Evolutionary conservation across 2,113 vertebrate species (phyloP).

Genomic region (Peromyscus polionotus): DNA sequence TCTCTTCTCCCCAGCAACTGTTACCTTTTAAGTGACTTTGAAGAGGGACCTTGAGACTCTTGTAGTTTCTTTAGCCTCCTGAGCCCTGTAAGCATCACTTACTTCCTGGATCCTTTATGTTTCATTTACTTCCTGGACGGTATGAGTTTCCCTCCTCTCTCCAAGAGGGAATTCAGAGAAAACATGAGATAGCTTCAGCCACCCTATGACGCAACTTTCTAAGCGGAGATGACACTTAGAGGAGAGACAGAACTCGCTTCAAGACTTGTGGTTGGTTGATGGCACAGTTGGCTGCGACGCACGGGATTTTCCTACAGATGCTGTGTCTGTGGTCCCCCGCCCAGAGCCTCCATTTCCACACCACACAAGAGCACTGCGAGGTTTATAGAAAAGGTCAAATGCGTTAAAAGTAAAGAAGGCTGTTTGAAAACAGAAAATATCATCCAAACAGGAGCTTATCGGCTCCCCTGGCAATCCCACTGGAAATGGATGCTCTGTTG

Average conservation of each 20-base stretch:
- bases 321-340: neutral
- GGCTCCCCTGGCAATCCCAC: conserved; percentile 20
- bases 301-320: neutral
- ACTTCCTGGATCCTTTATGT: neutral
- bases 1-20: neutral
- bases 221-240: neutral
- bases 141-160: neutral
- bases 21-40: too few species aligned
- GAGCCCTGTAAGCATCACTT: neutral
- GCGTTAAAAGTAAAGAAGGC: neutral
- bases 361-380: neutral
- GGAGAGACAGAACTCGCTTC: neutral
- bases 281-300: neutral
- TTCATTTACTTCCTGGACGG: neutral
- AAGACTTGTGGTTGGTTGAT: neutral
- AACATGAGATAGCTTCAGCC: neutral
- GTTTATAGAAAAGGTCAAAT: neutral
- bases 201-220: neutral
- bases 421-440: conserved; percentile 5
- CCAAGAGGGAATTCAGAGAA: neutral
- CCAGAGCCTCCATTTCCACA: neutral
- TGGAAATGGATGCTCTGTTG: neutral
- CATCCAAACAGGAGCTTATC: conserved; percentile 46
- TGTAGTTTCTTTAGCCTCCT: neutral
- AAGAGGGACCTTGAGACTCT: neutral